Conservation (phyloP, 2,888 invertebrate species). For the Aproaerema taeniolella region DNA sequence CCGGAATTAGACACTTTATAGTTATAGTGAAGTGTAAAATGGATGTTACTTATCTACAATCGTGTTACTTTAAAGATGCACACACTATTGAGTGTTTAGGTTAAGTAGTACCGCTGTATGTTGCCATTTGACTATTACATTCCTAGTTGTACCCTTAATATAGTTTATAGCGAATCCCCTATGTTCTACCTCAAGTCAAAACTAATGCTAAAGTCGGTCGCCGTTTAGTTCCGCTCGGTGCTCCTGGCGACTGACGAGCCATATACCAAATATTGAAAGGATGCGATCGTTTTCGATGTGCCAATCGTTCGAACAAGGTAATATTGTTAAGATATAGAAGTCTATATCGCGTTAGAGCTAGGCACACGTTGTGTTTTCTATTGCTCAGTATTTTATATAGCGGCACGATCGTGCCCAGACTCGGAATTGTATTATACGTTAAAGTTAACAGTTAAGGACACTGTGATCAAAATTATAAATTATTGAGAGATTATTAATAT, state of each 20-base stretch:
- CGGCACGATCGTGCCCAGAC: slow-evolving; percentile 48
- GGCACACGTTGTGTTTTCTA: slow-evolving; percentile 66
- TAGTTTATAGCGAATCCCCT: slow-evolving; percentile 65
- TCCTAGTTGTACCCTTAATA: slow-evolving; percentile 67
- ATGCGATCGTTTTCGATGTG: slow-evolving; percentile 59
- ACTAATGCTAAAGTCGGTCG: slow-evolving; percentile 68
- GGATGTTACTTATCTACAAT: slow-evolving; percentile 39
- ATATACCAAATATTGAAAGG: slow-evolving; percentile 68
- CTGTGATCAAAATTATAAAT: slow-evolving; percentile 78
- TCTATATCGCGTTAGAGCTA: slow-evolving; percentile 63
- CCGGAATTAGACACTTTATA: slow-evolving; percentile 37
- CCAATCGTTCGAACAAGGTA: slow-evolving; percentile 70
- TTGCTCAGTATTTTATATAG: slow-evolving; percentile 74
- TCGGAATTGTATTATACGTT: slow-evolving; percentile 74
- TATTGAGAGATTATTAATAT: slow-evolving; percentile 76
- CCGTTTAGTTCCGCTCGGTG: slow-evolving; percentile 44
- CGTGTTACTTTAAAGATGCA: slow-evolving; percentile 41
- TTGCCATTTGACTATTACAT: slow-evolving; percentile 70
- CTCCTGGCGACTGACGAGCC: neutral
- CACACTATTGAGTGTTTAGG: slow-evolving; percentile 52
- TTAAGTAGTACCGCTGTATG: slow-evolving; percentile 62
- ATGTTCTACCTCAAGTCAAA: slow-evolving; percentile 74
- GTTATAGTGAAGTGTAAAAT: slow-evolving; percentile 33
- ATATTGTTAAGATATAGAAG: slow-evolving; percentile 69
- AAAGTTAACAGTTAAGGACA: slow-evolving; percentile 73